A percentile compares a stretch with the other conserved stretches of the same genome.
phyloP scores from a whole-genome alignment of 2,797 vertebrate genomes.

The Heliangelus exortis region DNA sequence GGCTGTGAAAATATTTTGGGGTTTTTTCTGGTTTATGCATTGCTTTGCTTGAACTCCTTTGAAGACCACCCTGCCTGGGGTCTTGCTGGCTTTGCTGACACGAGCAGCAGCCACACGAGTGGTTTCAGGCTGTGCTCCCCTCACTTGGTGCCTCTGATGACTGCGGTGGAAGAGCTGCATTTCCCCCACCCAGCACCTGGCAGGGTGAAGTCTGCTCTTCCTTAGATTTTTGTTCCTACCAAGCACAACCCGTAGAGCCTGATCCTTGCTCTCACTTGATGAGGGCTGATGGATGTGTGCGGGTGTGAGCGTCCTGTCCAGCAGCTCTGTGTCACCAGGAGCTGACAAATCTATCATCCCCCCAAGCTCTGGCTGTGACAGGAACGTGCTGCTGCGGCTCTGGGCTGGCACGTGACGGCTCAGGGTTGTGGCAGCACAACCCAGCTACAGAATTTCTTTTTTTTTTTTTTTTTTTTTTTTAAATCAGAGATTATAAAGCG shows the following conservation, averaged over 20 bases:
- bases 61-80: background rate
- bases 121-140: background rate
- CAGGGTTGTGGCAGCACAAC: background rate
- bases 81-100: background rate
- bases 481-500: background rate
- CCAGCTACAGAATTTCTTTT: background rate
- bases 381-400: background rate
- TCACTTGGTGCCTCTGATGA: rapidly evolving
- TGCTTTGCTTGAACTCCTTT: background rate
- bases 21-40: background rate
- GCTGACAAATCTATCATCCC: conserved; percentile 12
- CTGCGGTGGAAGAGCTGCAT: background rate
- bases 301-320: background rate
- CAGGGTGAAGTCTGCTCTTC: background rate
- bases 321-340: background rate
- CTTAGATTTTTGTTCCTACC: background rate
- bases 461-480: background rate
- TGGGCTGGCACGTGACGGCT: background rate
- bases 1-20: background rate
- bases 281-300: background rate
- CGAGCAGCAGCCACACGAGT: rapidly evolving
- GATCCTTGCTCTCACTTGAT: background rate
- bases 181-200: background rate
- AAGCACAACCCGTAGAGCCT: background rate
- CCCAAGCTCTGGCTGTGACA: background rate